These are phyloP conservation scores for Hypselothyrea guttata DNA, from an alignment of 2,888 invertebrate species.

Conservation along the genomic window DNA sequence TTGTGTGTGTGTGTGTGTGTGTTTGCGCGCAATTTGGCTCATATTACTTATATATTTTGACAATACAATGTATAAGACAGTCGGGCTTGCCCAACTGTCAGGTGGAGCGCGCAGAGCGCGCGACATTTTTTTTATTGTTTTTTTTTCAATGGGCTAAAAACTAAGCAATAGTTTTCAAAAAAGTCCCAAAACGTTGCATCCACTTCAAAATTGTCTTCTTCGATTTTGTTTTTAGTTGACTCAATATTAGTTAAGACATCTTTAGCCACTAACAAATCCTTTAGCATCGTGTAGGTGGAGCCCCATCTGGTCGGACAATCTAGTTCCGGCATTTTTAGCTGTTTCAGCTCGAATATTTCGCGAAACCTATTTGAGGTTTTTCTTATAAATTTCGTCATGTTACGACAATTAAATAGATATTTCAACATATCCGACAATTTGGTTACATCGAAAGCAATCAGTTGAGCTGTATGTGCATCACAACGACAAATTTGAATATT, in stretches of 20 bases:
- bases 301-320: slow-evolving; percentile 36
- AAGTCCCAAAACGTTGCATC: slow-evolving; percentile 13
- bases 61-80: too few species aligned
- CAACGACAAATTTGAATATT: slow-evolving; percentile 30
- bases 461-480: slow-evolving; percentile 38
- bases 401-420: slow-evolving; percentile 23
- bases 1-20: too few species aligned
- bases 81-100: too few species aligned
- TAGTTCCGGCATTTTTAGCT: slow-evolving; percentile 27
- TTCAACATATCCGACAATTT: slow-evolving; percentile 19
- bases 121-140: too few species aligned
- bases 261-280: slow-evolving; percentile 14
- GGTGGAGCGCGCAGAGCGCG: too few species aligned
- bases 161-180: background rate
- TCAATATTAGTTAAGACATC: slow-evolving; percentile 14
- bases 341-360: slow-evolving; percentile 12
- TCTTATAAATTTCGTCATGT: slow-evolving; percentile 25
- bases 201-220: slow-evolving; percentile 10
- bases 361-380: slow-evolving; percentile 9
- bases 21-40: too few species aligned
- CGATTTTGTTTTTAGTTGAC: slow-evolving; percentile 20
- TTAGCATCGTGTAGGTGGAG: slow-evolving; percentile 24
- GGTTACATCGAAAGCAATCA: slow-evolving; percentile 31
- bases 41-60: too few species aligned
- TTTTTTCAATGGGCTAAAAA: too few species aligned